These are phyloP conservation scores for Phymastichus coffea DNA, from an alignment of 1,140 invertebrate species.

Conservation along the genomic window DNA sequence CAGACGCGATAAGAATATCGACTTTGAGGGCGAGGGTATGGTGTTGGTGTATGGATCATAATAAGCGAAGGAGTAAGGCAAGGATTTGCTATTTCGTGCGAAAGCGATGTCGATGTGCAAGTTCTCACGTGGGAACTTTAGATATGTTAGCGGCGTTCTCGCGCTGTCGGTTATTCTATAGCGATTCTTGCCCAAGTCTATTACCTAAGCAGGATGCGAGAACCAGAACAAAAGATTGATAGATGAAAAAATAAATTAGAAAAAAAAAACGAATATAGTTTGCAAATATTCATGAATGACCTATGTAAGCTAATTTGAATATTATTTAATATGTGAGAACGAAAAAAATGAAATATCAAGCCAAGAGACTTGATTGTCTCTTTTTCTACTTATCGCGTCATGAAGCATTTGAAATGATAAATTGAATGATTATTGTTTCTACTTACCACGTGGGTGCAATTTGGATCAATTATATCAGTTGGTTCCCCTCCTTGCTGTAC, in stretches of 20 bases:
- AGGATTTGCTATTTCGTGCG: constrained; percentile 14
- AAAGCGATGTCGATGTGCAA: constrained; percentile 21
- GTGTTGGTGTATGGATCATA: constrained; percentile 41
- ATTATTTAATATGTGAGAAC: no score
- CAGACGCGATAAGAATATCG: constrained; percentile 3
- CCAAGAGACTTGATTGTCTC: background rate
- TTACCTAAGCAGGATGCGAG: no score
- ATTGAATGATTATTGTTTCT: no score
- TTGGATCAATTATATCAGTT: constrained; percentile 73
- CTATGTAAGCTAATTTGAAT: no score
- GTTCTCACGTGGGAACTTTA: constrained; percentile 29
- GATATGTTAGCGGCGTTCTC: constrained; percentile 32
- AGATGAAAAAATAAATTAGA: no score
- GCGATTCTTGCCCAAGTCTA: constrained; percentile 37
- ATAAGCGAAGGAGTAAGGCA: constrained; percentile 37
- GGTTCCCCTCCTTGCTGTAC: constrained; percentile 80
- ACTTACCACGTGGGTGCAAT: constrained; percentile 89
- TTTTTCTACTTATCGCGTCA: background rate
- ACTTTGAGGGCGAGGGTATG: constrained; percentile 22
- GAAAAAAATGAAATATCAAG: no score
- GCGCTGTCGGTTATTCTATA: constrained; percentile 38
- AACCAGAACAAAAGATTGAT: no score
- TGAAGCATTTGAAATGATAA: no score
- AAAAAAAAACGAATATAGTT: no score
- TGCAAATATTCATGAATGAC: no score